Evolutionary conservation across 92 coral and sea anemone species (phyloP).

Genomic region (Nematostella vectensis): DNA sequence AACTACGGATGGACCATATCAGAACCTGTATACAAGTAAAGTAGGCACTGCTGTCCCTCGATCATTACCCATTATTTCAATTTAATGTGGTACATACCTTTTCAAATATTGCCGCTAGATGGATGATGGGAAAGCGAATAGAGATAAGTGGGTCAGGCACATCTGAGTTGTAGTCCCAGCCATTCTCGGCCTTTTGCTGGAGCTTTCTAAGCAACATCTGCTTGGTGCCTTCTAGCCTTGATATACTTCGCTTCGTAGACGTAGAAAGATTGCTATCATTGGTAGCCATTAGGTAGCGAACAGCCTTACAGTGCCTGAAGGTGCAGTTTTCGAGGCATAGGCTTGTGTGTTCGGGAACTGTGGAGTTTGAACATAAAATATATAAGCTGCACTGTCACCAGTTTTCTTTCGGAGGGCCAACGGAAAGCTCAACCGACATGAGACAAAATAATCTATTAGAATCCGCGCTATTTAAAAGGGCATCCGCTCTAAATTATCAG

Average conservation of each 20-base stretch:
- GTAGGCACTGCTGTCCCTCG: no score
- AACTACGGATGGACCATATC: no score
- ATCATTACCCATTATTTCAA: no score
- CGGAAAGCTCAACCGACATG: no score
- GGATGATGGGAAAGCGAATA: conserved; percentile 11
- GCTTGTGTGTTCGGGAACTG: conserved; percentile 2
- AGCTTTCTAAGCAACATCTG: background rate
- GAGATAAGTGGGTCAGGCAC: background rate
- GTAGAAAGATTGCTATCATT: background rate
- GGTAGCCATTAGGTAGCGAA: background rate
- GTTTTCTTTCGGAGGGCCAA: no score
- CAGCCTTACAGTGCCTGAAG: background rate
- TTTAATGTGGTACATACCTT: conserved; percentile 10
- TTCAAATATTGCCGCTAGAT: conserved; percentile 15
- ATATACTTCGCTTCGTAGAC: background rate
- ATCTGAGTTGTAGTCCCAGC: conserved; percentile 1
- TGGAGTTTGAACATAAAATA: no score
- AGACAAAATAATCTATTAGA: no score
- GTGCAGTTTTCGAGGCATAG: background rate
- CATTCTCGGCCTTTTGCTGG: background rate
- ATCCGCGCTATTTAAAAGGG: no score
- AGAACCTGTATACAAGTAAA: no score
- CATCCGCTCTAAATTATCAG: no score
- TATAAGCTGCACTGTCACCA: no score
- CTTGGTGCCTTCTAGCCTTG: background rate